These are phyloP conservation scores for Oedothorax gibbosus DNA, from an alignment of 1,140 invertebrate genomes.

Conservation along the genomic window DNA sequence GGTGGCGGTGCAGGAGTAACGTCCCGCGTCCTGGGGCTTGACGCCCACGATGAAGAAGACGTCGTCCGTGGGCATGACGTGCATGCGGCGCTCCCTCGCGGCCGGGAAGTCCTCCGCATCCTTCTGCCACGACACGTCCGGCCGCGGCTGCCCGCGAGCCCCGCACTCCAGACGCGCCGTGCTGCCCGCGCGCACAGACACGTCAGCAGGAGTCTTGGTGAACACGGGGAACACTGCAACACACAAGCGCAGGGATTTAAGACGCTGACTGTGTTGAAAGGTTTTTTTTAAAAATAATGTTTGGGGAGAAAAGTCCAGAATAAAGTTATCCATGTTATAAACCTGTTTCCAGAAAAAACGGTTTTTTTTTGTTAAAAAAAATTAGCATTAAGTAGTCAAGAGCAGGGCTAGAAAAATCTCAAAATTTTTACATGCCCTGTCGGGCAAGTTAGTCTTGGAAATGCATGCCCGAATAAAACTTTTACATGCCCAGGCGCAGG, in stretches of 20 bases:
- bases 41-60: constrained; percentile 92
- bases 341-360: too few relatives aligned
- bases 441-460: too few relatives aligned
- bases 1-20: constrained; percentile 93
- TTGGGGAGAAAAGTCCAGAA: too few relatives aligned
- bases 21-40: constrained; percentile 86
- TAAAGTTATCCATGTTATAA: too few relatives aligned
- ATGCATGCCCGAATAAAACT: too few relatives aligned
- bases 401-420: too few relatives aligned
- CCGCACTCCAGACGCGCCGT: constrained; percentile 92
- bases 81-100: constrained; percentile 90
- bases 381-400: too few relatives aligned
- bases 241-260: too few relatives aligned
- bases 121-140: constrained; percentile 92
- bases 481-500: too few relatives aligned
- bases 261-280: background rate
- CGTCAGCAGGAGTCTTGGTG: constrained; percentile 84
- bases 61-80: constrained; percentile 91
- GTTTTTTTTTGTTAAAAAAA: too few relatives aligned
- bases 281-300: background rate
- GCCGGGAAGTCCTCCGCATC: constrained; percentile 97
- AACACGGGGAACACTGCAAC: constrained; percentile 75
- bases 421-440: too few relatives aligned
- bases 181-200: constrained; percentile 84
- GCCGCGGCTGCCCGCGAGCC: constrained; percentile 86